These are phyloP conservation scores for Podarcis lilfordi DNA, from an alignment of 2,797 vertebrate genomes.

Conservation along the genomic window DNA sequence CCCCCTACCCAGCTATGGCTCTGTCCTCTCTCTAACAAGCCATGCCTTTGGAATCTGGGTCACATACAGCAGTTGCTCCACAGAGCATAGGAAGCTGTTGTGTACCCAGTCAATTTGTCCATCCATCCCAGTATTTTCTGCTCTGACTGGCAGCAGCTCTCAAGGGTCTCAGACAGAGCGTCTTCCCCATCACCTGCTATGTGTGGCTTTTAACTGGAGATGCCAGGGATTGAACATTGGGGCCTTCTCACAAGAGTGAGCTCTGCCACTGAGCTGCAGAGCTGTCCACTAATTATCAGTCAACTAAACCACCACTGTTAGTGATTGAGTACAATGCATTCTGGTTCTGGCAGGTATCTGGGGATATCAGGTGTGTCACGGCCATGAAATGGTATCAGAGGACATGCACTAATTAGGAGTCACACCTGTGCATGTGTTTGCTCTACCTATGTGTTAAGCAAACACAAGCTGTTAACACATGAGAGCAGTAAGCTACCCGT, in stretches of 20 bases:
- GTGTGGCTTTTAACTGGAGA: background rate
- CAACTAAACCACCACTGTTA: background rate
- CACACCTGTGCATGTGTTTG: background rate
- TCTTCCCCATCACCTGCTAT: background rate
- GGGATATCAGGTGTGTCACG: background rate
- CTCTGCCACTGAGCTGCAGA: background rate
- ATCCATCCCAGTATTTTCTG: too few relatives aligned
- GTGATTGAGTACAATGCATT: background rate
- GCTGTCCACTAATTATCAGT: background rate
- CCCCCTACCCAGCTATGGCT: too few relatives aligned
- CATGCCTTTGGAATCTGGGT: too few relatives aligned
- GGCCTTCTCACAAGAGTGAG: background rate
- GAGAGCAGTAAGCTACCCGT: background rate
- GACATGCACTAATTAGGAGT: slow-evolving; percentile 10
- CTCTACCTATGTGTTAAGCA: slow-evolving; percentile 6
- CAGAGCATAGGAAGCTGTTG: too few relatives aligned
- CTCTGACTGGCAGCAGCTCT: background rate
- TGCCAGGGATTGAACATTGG: background rate
- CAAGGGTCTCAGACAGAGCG: background rate
- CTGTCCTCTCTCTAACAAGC: too few relatives aligned
- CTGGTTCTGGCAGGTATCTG: background rate
- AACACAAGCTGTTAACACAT: slow-evolving; percentile 1
- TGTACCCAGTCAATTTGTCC: too few relatives aligned
- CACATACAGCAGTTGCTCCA: too few relatives aligned
- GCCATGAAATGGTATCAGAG: background rate